phyloP scores from a whole-genome alignment of 2,113 vertebrate genomes.

The Abramis brama region DNA sequence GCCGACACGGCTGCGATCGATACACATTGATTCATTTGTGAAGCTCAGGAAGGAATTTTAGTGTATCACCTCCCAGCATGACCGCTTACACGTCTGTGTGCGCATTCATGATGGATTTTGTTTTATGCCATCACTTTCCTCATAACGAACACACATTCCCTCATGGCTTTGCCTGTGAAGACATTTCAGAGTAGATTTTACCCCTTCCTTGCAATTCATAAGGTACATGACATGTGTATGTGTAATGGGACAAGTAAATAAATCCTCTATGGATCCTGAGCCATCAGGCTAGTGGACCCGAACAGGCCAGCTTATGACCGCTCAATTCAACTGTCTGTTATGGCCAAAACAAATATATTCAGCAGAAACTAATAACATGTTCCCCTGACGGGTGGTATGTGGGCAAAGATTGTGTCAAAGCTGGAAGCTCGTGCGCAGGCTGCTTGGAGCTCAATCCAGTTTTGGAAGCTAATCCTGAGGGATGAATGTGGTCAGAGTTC shows the following conservation, averaged over 20 bases:
- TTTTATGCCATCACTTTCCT: slow-evolving; percentile 57
- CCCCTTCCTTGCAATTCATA: slow-evolving; percentile 2
- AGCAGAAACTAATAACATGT: slow-evolving; percentile 52
- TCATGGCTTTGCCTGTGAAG: slow-evolving; percentile 43
- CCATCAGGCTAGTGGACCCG: not conserved
- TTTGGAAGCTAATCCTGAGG: not conserved
- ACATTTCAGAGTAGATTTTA: not conserved
- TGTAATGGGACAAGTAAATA: slow-evolving; percentile 11
- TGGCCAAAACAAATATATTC: slow-evolving; percentile 11
- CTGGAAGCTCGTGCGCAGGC: not conserved
- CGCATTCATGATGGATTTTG: slow-evolving; percentile 44
- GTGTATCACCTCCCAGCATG: slow-evolving; percentile 54
- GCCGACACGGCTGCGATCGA: slow-evolving; percentile 64
- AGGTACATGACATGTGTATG: not conserved
- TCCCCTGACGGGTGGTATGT: slow-evolving; percentile 35
- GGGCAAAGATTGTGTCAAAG: slow-evolving; percentile 19
- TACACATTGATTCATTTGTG: slow-evolving; percentile 61
- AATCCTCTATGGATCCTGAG: slow-evolving; percentile 15
- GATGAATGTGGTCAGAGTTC: slow-evolving; percentile 27
- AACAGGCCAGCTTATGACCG: not conserved
- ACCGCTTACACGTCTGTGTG: slow-evolving; percentile 38
- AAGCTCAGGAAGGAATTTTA: slow-evolving; percentile 55
- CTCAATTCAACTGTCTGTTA: slow-evolving; percentile 32
- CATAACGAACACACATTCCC: slow-evolving; percentile 44
- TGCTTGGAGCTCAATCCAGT: slow-evolving; percentile 3